Evolutionary conservation across 2,888 invertebrate genomes (phyloP).

Genomic region (Pristionchus maxplancki): DNA sequence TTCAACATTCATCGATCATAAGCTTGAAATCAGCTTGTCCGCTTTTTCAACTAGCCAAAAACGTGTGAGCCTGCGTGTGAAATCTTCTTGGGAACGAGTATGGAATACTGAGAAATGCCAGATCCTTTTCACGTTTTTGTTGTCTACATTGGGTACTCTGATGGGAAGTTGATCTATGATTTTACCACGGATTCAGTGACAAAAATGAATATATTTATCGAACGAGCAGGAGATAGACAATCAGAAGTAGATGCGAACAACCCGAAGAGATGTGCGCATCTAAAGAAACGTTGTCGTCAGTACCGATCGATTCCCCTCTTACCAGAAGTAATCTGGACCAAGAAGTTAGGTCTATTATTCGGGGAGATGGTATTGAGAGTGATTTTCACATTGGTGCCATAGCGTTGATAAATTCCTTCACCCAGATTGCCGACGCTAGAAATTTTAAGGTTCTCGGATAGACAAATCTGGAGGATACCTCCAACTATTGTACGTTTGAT

Average conservation of each 20-base stretch:
- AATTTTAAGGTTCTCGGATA: not conserved
- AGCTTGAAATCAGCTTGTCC: not conserved
- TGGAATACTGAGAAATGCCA: not conserved
- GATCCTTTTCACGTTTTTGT: not conserved
- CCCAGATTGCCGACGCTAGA: not conserved
- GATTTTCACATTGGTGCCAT: not conserved
- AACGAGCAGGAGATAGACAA: too few relatives aligned
- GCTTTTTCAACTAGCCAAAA: not conserved
- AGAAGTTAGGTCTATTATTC: not conserved
- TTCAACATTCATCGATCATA: not conserved
- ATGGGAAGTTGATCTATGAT: not conserved
- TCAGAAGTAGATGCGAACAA: too few relatives aligned
- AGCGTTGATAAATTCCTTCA: not conserved
- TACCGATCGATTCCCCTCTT: not conserved
- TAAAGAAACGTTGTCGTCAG: too few relatives aligned
- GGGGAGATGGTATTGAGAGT: not conserved
- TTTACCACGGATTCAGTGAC: too few relatives aligned
- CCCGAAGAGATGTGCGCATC: too few relatives aligned
- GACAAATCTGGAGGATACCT: not conserved
- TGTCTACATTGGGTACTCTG: too few relatives aligned
- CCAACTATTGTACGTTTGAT: not conserved
- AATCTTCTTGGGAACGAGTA: not conserved
- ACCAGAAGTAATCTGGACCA: not conserved
- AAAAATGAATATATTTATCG: too few relatives aligned
- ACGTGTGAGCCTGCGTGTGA: constrained; percentile 12